These are phyloP conservation scores for Tribolium madens DNA, from an alignment of 1,140 invertebrate genomes.

Conservation along the genomic window DNA sequence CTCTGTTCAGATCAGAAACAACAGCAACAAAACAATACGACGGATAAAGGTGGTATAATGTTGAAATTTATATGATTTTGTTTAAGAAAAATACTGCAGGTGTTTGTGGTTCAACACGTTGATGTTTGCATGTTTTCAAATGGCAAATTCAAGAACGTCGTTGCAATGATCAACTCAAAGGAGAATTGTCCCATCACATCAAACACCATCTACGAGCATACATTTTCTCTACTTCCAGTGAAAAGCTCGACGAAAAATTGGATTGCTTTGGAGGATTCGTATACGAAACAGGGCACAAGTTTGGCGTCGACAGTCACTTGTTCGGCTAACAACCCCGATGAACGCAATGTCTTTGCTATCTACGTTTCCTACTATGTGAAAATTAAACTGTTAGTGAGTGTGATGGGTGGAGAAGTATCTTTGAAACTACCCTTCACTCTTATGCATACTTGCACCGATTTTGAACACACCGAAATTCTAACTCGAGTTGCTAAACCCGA, in stretches of 20 bases:
- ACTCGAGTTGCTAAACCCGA: conserved; percentile 48
- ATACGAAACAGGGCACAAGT: conserved; percentile 75
- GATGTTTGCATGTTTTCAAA: conserved; percentile 99
- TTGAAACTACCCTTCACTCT: conserved; percentile 85
- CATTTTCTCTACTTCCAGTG: conserved; percentile 76
- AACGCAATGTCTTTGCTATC: conserved; percentile 86
- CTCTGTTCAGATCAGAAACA: conserved; percentile 90
- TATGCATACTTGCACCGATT: conserved; percentile 70
- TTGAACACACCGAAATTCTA: conserved; percentile 54
- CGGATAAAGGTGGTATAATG: conserved; percentile 79
- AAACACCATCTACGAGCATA: conserved; percentile 72
- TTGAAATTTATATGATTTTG: neutral
- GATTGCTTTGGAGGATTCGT: conserved; percentile 84
- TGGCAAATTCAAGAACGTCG: conserved; percentile 98
- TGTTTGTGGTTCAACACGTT: conserved; percentile 93
- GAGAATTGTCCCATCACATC: conserved; percentile 76
- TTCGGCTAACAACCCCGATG: conserved; percentile 65
- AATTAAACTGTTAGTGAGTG: conserved; percentile 82
- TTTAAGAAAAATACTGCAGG: conserved; percentile 68
- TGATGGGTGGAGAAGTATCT: conserved; percentile 83
- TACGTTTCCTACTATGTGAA: conserved; percentile 92
- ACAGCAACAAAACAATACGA: conserved; percentile 94
- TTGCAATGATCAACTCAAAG: conserved; percentile 85
- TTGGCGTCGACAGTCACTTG: conserved; percentile 78
- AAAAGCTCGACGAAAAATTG: conserved; percentile 85